These are phyloP conservation scores for Melitaea cinxia DNA, from an alignment of 1,140 invertebrate genomes.

Conservation along the genomic window DNA sequence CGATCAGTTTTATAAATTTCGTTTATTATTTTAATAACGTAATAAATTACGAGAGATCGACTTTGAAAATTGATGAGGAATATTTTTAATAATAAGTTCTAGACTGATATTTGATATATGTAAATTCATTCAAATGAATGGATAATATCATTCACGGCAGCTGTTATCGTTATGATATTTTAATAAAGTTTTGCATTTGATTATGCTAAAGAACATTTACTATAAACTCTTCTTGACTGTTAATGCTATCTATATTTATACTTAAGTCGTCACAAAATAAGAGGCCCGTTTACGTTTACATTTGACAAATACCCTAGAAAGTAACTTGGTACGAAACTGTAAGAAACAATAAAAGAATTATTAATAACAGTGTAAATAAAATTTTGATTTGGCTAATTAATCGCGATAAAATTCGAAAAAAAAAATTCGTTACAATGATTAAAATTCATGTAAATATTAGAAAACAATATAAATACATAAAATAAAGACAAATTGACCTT, in stretches of 20 bases:
- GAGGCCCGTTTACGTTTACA: too few relatives aligned
- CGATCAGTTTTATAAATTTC: too few relatives aligned
- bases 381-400: too few relatives aligned
- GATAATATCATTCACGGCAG: not conserved
- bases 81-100: not conserved
- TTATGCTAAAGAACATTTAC: constrained; percentile 1
- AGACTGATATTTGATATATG: not conserved
- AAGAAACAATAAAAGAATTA: too few relatives aligned
- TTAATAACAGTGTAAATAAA: too few relatives aligned
- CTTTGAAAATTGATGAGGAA: not conserved
- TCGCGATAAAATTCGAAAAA: too few relatives aligned
- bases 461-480: too few relatives aligned
- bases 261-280: too few relatives aligned
- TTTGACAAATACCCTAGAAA: too few relatives aligned
- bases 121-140: constrained; percentile 16
- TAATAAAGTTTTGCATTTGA: constrained; percentile 8
- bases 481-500: too few relatives aligned
- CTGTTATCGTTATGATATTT: not conserved
- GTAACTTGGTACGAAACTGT: too few relatives aligned
- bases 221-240: not conserved
- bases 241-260: not conserved
- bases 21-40: not conserved
- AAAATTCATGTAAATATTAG: too few relatives aligned
- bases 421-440: not conserved
- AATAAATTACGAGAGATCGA: not conserved